Evolutionary conservation across 2,113 vertebrate genomes (phyloP).

Genomic region (Carlito syrichta): DNA sequence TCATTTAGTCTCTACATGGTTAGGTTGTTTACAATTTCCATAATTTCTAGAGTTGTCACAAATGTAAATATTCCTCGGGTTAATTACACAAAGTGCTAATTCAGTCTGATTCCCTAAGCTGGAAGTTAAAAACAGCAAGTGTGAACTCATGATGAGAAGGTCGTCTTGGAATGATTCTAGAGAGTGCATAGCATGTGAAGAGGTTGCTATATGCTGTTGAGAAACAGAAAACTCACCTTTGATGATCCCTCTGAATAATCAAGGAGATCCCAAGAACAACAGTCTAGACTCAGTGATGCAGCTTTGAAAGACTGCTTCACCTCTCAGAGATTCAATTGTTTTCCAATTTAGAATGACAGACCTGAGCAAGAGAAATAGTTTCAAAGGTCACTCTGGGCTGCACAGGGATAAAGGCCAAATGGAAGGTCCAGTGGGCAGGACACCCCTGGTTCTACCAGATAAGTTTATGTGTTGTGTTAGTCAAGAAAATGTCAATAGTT

Average conservation of each 20-base stretch:
- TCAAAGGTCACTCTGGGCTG: not conserved
- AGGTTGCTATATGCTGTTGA: fast-evolving
- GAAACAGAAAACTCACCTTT: not conserved
- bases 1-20: not conserved
- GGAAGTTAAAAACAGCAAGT: not conserved
- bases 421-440: not conserved
- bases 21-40: not conserved
- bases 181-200: not conserved
- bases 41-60: conserved; percentile 75
- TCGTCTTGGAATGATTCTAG: not conserved
- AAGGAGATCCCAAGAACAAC: not conserved
- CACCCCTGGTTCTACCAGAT: not conserved
- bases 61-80: conserved; percentile 76
- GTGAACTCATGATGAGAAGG: not conserved
- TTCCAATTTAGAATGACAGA: not conserved
- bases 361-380: not conserved
- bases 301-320: not conserved
- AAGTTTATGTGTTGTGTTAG: not conserved
- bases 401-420: no score
- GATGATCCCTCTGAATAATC: not conserved
- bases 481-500: not conserved
- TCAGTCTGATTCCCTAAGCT: conserved; percentile 46
- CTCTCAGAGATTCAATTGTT: not conserved
- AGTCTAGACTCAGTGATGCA: not conserved
- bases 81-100: conserved; percentile 78